A percentile compares a stretch with the other conserved stretches of the same genome.
Conservation (phyloP, 2,888 invertebrate genomes). For the Drosophila fungiperda region DNA sequence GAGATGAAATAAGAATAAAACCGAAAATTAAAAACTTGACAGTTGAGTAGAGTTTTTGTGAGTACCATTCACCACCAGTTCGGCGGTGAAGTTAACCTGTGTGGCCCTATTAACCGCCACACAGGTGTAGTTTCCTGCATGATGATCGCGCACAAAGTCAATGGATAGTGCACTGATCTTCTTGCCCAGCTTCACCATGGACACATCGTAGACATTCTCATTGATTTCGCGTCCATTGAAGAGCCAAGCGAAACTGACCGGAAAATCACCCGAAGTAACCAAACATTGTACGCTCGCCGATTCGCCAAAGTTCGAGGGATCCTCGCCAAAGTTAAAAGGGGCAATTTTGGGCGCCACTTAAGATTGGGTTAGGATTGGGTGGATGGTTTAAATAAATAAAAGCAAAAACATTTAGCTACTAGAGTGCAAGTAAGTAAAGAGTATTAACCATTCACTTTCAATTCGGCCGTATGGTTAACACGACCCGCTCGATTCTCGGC, state of each 20-base stretch:
- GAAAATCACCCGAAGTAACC: slow-evolving; percentile 88
- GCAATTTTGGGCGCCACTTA: slow-evolving; percentile 91
- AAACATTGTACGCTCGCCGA: slow-evolving; percentile 88
- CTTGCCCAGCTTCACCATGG: slow-evolving; percentile 86
- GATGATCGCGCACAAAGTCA: slow-evolving; percentile 89
- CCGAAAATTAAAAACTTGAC: slow-evolving; percentile 10
- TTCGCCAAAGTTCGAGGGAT: slow-evolving; percentile 88
- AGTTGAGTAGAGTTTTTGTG: not conserved
- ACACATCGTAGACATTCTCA: slow-evolving; percentile 86
- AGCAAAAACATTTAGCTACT: slow-evolving; percentile 25
- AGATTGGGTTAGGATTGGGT: not conserved
- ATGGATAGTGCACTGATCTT: slow-evolving; percentile 89
- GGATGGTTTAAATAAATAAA: slow-evolving; percentile 20
- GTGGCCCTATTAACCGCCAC: slow-evolving; percentile 89
- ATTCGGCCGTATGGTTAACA: slow-evolving; percentile 89
- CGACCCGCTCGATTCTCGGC: slow-evolving; percentile 91
- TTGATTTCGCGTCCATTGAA: slow-evolving; percentile 86
- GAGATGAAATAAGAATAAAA: slow-evolving; percentile 24
- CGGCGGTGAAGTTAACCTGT: slow-evolving; percentile 87
- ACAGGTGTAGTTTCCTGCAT: slow-evolving; percentile 91
- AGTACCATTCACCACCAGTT: slow-evolving; percentile 87
- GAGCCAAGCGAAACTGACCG: slow-evolving; percentile 89
- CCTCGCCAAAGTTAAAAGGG: slow-evolving; percentile 89
- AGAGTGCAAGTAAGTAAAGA: not conserved
- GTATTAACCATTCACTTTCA: slow-evolving; percentile 90